Percentiles rank a stretch among this genome's conserved stretches.
These are phyloP conservation scores for Trogon melanurus DNA, from an alignment of 2,113 vertebrate genomes.

Conservation along the genomic window DNA sequence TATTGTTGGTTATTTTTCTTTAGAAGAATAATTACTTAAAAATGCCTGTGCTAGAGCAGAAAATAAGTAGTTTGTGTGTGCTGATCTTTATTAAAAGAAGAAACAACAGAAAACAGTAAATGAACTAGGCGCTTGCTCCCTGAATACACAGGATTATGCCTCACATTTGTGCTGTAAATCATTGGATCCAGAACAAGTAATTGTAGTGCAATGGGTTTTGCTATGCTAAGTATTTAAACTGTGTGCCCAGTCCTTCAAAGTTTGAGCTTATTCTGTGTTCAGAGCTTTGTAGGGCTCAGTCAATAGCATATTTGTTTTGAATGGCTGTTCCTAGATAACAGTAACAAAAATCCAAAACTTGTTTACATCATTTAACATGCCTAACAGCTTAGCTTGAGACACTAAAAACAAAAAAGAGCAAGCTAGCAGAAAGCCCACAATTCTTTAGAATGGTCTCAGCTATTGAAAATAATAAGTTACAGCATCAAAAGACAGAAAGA, in stretches of 20 bases:
- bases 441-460: background rate
- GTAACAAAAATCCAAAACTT: slow-evolving; percentile 14
- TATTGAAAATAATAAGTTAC: background rate
- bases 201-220: slow-evolving; percentile 11
- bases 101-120: background rate
- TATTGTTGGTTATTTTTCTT: background rate
- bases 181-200: background rate
- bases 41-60: background rate
- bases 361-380: slow-evolving; percentile 27
- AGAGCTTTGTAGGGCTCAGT: slow-evolving; percentile 15
- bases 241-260: slow-evolving; percentile 1
- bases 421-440: background rate
- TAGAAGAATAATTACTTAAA: background rate
- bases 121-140: background rate
- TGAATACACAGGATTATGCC: background rate
- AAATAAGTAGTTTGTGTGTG: background rate
- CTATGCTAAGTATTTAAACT: slow-evolving; percentile 56
- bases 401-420: background rate
- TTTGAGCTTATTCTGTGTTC: slow-evolving; percentile 2
- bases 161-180: background rate
- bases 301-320: slow-evolving; percentile 50
- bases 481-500: background rate
- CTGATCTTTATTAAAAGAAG: background rate
- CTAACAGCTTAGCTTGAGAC: background rate
- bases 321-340: slow-evolving; percentile 42